Percentiles rank a stretch among this genome's conserved stretches.
phyloP scores from a whole-genome alignment of 37 sponge, comb jelly and placozoan genomes.

The Spongilla lacustris region DNA sequence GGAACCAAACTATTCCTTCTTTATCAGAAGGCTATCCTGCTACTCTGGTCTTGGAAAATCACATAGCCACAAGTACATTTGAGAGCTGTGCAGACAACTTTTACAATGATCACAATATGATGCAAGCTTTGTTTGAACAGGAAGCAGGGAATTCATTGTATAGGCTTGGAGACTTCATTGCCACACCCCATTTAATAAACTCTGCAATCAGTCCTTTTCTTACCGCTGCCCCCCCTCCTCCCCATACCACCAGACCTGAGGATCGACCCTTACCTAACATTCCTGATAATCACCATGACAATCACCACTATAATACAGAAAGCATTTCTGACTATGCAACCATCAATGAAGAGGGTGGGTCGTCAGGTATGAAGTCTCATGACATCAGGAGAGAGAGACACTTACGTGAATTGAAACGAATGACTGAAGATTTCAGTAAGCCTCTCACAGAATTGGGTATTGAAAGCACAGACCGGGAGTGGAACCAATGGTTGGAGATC shows the following conservation, averaged over 20 bases:
- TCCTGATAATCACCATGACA: background rate
- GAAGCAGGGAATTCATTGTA: background rate
- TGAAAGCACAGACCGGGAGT: background rate
- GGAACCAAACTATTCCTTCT: background rate
- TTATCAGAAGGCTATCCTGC: background rate
- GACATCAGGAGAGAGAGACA: background rate
- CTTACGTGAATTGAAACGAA: background rate
- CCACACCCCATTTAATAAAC: background rate
- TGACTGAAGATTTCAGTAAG: background rate
- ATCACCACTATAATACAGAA: background rate
- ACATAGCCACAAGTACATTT: background rate
- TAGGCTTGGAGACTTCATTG: background rate
- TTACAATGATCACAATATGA: background rate
- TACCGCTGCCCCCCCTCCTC: background rate
- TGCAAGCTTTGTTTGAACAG: background rate
- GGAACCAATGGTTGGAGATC: background rate
- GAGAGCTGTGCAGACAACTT: background rate
- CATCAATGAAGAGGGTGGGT: background rate
- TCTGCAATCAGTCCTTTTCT: background rate
- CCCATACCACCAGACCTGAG: background rate
- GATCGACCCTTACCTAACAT: background rate
- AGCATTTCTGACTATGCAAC: background rate
- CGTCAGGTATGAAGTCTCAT: background rate
- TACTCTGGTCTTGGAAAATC: background rate
- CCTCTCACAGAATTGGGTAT: background rate